Evolutionary conservation across 2,797 vertebrate species (phyloP).

Genomic region (Pteronotus mesoamericanus): DNA sequence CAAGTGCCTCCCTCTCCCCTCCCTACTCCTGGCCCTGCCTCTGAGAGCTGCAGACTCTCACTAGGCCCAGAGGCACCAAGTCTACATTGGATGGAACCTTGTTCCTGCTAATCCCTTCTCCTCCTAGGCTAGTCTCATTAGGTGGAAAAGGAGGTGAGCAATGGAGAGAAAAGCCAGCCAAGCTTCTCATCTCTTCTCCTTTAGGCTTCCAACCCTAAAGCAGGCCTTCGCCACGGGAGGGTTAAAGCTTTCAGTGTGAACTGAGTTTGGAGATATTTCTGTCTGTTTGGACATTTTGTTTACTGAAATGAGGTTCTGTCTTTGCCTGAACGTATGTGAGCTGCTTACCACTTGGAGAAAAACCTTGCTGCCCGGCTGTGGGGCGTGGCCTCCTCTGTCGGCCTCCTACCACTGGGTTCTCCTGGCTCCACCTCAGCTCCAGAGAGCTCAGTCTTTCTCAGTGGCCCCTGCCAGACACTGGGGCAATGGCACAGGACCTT

Average conservation of each 20-base stretch:
- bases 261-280: background rate
- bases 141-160: background rate
- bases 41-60: background rate
- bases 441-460: background rate
- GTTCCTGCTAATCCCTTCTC: background rate
- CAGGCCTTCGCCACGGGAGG: background rate
- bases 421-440: background rate
- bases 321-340: background rate
- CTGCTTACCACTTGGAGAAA: background rate
- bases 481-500: background rate
- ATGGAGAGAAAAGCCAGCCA: background rate
- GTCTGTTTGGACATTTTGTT: background rate
- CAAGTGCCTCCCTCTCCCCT: background rate
- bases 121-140: background rate
- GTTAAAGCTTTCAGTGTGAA: background rate
- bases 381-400: background rate
- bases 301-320: background rate
- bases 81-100: background rate
- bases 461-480: background rate
- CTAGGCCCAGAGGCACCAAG: background rate
- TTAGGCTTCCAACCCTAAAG: background rate
- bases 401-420: background rate
- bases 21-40: background rate
- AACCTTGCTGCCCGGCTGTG: background rate
- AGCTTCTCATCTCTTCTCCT: background rate